Conservation (phyloP, 2,797 vertebrate species). For the Myioborus melanocephalus region DNA sequence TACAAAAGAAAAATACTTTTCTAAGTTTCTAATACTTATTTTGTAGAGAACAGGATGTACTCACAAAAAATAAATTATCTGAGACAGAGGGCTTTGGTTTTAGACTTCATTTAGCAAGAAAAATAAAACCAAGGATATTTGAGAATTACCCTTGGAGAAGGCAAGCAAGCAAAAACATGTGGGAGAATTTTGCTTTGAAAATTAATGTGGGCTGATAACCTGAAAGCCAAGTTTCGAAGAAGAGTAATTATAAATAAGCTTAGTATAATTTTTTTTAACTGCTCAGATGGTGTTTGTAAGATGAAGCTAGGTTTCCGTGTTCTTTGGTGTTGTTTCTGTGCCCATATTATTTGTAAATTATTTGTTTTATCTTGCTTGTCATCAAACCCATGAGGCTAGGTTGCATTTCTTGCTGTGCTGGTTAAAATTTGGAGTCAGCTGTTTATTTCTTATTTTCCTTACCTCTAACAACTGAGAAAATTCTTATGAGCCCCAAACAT, state of each 20-base stretch:
- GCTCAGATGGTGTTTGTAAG: neutral
- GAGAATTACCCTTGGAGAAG: neutral
- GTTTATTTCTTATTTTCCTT: neutral
- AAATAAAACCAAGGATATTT: neutral
- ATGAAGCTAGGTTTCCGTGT: fast-evolving
- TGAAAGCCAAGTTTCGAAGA: neutral
- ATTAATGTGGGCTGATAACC: neutral
- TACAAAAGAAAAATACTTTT: neutral
- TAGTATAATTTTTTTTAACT: neutral
- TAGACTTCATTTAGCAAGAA: neutral
- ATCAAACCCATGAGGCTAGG: neutral
- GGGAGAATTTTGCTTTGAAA: neutral
- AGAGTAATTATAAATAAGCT: neutral
- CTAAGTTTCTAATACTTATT: neutral
- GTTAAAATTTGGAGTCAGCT: neutral
- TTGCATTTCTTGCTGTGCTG: neutral
- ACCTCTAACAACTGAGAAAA: neutral
- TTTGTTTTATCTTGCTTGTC: neutral
- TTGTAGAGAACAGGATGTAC: neutral
- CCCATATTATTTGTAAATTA: neutral
- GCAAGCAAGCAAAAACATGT: neutral
- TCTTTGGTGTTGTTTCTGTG: neutral
- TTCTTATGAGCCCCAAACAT: neutral
- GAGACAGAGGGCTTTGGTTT: neutral
- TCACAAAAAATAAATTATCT: neutral